Percentiles rank a stretch among this genome's conserved stretches.
Conservation (phyloP, 2,888 invertebrate species). For the Pachycephus smyrnensis region DNA sequence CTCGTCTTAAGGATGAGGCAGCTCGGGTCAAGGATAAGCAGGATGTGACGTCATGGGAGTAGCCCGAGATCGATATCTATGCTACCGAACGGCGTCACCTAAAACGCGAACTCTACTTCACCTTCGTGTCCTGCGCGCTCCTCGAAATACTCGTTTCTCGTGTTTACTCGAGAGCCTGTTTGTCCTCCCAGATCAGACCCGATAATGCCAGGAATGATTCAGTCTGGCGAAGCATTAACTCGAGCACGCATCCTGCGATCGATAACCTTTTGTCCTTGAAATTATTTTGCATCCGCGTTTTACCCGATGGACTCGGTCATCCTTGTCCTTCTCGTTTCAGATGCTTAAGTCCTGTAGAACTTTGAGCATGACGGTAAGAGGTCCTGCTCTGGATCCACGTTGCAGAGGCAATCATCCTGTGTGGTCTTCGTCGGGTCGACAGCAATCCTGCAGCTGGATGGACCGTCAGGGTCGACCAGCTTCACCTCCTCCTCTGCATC, state of each 20-base stretch:
- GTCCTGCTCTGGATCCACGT: constrained; percentile 78
- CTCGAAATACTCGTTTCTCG: too few relatives aligned
- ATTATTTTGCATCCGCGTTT: not conserved
- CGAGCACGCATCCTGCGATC: too few relatives aligned
- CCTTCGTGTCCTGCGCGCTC: too few relatives aligned
- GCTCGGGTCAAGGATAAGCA: constrained; percentile 65
- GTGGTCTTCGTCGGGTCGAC: constrained; percentile 66
- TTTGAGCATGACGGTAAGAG: constrained; percentile 89
- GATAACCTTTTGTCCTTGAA: not conserved
- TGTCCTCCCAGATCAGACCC: too few relatives aligned
- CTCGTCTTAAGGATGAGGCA: constrained; percentile 48
- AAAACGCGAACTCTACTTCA: too few relatives aligned
- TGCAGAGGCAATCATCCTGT: constrained; percentile 67
- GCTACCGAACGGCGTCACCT: constrained; percentile 14
- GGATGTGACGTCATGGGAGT: constrained; percentile 63
- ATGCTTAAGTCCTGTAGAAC: constrained; percentile 91
- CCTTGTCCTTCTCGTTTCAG: constrained; percentile 67
- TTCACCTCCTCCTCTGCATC: constrained; percentile 81
- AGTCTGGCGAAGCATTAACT: too few relatives aligned
- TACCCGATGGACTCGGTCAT: not conserved
- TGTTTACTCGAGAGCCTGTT: too few relatives aligned
- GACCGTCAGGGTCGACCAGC: constrained; percentile 91
- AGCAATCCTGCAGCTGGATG: constrained; percentile 94
- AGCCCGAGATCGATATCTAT: constrained; percentile 58
- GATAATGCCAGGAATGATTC: too few relatives aligned